Evolutionary conservation across 2,797 vertebrate species (phyloP), one percentile per base, ranked within the genome.

Genomic region (Eulemur albifrons): DNA sequence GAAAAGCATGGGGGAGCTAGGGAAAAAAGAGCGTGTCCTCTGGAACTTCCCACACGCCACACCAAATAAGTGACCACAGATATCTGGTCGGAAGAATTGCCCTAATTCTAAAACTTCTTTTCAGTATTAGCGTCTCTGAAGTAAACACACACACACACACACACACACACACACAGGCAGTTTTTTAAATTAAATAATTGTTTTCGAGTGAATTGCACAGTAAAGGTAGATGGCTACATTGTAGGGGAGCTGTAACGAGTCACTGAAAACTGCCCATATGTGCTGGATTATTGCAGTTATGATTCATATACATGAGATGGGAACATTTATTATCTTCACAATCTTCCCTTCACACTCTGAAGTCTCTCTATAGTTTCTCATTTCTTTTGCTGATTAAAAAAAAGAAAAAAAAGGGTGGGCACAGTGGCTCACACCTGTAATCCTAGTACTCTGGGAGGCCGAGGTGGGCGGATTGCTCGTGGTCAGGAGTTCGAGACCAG

Each of bases 221-320:
- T 27, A 45, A 79, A 79, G 21, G 23, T 69, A 84, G 23, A 65
- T 27, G 72, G 45, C n/a, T 73, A 69, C 11, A 76, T 57, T 90
- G 54, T 38, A 84, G 70, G 40, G 63, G 40, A 15, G 35, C 57
- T 93, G 25, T 80, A 67, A 79, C 38, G 88, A 94, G n/a, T 82
- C 25, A 5, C 59, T 38, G 21, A 92, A 67, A 93, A n/a, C n/a
- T 79, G 40, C 40, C 84, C 75, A 54, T 23, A 32, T 25, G 32
- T 69, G 38, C 88, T 90, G n/a, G 30, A n/a, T 96, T 85, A 69
- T 92, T 86, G 81, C 43, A 94, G 57, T 50, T 88, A 35, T 27
- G 76, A 97, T 61, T 92, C 86, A 94, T 67, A 86, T 52, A 61
- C 95, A 73, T 32, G 25, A 92, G 86, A 95, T 61, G 80, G 90